Evolutionary conservation across 2,797 vertebrate genomes (phyloP).

Genomic region (Eleutherodactylus coqui): DNA sequence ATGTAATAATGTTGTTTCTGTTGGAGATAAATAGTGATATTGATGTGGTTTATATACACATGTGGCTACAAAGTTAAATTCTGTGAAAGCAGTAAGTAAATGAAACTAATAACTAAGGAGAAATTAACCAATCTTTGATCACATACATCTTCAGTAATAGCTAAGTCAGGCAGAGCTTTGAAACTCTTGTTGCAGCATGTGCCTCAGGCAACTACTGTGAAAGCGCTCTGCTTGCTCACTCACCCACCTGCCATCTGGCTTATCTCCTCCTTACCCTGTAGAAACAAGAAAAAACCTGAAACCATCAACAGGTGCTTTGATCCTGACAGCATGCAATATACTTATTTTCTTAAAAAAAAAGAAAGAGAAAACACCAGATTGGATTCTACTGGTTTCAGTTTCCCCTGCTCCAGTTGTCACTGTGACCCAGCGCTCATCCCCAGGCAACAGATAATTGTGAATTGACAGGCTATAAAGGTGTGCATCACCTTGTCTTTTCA

Average conservation of each 20-base stretch:
- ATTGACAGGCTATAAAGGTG: conserved; percentile 18
- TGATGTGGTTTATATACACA: conserved; percentile 23
- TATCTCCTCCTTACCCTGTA: conserved; percentile 55
- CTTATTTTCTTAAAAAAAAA: conserved; percentile 39
- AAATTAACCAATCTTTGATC: conserved; percentile 48
- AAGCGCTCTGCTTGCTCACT: conserved; percentile 57
- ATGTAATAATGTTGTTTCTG: background rate
- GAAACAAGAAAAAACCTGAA: conserved; percentile 62
- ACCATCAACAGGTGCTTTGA: conserved; percentile 63
- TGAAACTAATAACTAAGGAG: conserved; percentile 34
- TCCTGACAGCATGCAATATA: conserved; percentile 38
- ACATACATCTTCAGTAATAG: conserved; percentile 51
- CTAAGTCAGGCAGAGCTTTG: conserved; percentile 54
- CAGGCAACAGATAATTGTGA: conserved; percentile 44
- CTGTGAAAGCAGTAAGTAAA: conserved; percentile 34
- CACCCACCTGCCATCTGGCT: conserved; percentile 65
- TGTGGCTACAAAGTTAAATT: conserved; percentile 32
- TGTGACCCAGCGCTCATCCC: conserved; percentile 55
- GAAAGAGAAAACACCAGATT: conserved; percentile 59
- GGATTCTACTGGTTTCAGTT: conserved; percentile 47
- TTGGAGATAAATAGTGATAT: conserved; percentile 1
- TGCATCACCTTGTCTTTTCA: conserved; percentile 39
- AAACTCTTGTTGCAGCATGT: conserved; percentile 57
- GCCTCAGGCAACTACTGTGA: conserved; percentile 54
- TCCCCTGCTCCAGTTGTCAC: conserved; percentile 49